phyloP scores from a whole-genome alignment of 1,140 invertebrate genomes.

The Acyrthosiphon pisum region DNA sequence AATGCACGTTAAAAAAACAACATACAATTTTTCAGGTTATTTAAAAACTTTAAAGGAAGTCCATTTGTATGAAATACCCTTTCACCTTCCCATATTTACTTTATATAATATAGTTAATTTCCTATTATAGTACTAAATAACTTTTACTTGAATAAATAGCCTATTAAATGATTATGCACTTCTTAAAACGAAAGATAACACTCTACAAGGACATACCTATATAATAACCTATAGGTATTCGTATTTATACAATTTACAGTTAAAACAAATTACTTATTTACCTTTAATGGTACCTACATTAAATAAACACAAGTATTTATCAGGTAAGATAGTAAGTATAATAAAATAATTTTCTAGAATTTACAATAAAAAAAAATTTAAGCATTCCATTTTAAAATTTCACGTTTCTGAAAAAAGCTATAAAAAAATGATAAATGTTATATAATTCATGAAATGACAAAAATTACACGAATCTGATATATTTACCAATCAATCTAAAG shows the following conservation, averaged over 20 bases:
- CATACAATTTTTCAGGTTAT: background rate
- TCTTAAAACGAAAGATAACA: background rate
- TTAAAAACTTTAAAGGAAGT: background rate
- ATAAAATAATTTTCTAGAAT: background rate
- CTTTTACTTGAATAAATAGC: background rate
- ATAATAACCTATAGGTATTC: too few relatives aligned
- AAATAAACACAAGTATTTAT: background rate
- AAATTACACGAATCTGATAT: background rate
- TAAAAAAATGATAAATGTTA: background rate
- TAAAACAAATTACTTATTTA: background rate
- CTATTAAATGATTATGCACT: background rate
- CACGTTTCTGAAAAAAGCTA: background rate
- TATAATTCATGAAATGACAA: background rate
- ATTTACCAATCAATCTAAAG: background rate
- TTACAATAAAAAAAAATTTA: background rate
- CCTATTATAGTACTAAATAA: background rate
- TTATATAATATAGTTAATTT: background rate
- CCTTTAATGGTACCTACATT: background rate
- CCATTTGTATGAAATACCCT: background rate
- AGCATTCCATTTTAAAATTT: background rate
- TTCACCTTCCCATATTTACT: background rate
- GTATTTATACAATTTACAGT: background rate
- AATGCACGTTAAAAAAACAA: background rate
- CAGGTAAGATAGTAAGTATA: background rate
- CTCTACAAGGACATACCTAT: background rate